Evolutionary conservation across 2,797 vertebrate genomes (phyloP).

Genomic region (Muscicapa striata): DNA sequence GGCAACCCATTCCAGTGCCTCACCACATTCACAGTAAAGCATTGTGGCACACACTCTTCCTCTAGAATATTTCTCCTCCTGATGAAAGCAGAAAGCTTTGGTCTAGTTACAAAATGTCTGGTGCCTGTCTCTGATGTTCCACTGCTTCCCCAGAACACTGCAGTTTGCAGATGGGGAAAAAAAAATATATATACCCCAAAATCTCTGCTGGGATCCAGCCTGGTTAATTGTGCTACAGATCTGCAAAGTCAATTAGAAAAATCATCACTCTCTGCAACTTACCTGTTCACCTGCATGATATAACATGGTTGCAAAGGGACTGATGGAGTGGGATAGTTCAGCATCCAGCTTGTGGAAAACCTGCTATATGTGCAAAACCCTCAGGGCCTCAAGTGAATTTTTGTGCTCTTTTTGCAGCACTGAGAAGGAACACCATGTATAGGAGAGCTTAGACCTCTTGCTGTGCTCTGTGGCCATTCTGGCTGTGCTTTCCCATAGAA

Average conservation of each 20-base stretch:
- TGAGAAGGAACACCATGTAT: neutral
- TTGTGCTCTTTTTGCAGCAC: neutral
- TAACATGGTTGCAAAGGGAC: neutral
- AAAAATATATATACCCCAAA: neutral
- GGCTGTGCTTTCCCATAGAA: fast-evolving
- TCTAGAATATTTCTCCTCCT: neutral
- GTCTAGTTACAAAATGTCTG: neutral
- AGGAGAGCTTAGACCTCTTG: neutral
- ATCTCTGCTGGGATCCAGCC: neutral
- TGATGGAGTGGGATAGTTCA: neutral
- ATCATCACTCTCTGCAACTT: neutral
- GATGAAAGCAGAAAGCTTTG: neutral
- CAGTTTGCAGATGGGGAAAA: neutral
- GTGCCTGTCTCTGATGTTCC: neutral
- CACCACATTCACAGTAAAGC: neutral
- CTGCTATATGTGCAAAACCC: neutral
- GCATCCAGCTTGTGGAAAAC: neutral
- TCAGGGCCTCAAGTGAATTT: neutral
- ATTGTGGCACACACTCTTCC: neutral
- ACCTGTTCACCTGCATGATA: neutral
- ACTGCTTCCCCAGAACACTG: neutral
- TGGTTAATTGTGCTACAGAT: neutral
- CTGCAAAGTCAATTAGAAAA: neutral
- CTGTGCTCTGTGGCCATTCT: neutral
- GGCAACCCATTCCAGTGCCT: neutral